Evolutionary conservation across 2,797 vertebrate genomes (phyloP).

Genomic region (Buphagus erythrorhynchus): DNA sequence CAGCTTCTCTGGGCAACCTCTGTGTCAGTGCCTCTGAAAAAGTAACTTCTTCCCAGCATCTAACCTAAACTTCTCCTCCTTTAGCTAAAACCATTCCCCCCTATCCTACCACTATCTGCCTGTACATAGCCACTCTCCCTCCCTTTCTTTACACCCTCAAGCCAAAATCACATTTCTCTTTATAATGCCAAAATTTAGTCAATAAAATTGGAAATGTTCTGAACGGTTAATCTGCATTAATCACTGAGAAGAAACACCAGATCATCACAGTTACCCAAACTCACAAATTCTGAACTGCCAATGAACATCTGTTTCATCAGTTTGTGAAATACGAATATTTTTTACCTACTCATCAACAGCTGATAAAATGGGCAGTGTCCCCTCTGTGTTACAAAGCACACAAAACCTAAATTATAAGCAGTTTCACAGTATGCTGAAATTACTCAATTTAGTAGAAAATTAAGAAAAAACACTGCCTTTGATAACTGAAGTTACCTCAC

Average conservation of each 20-base stretch:
- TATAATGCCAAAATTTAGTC: neutral
- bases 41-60: neutral
- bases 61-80: neutral
- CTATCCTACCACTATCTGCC: neutral
- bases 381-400: neutral
- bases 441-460: neutral
- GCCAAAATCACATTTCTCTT: neutral
- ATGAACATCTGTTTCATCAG: neutral
- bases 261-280: neutral
- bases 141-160: neutral
- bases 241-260: neutral
- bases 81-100: neutral
- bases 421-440: neutral
- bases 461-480: neutral
- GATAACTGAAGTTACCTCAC: neutral
- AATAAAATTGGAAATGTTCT: neutral
- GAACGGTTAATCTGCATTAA: neutral
- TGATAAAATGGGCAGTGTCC: neutral
- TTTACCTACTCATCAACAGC: neutral
- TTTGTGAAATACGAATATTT: neutral
- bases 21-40: neutral
- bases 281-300: neutral
- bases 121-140: accelerated
- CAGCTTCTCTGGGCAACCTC: neutral
- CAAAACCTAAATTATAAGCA: neutral